A percentile compares a stretch with the other conserved stretches of the same genome.
phyloP scores from a whole-genome alignment of 2,888 invertebrate genomes.

The Oscheius myriophilus region DNA sequence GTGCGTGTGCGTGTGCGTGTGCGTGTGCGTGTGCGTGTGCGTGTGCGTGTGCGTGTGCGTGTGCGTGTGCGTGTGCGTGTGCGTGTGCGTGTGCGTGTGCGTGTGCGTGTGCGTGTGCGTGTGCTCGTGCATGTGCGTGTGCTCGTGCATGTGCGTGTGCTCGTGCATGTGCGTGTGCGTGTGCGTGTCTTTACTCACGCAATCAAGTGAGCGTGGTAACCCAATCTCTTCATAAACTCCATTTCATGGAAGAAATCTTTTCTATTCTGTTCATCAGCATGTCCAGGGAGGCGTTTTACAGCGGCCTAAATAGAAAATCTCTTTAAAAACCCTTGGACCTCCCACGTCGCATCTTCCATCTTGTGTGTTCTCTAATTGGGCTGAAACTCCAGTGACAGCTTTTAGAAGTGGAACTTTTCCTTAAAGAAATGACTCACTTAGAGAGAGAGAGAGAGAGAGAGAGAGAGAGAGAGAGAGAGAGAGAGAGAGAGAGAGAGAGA shows the following conservation, averaged over 20 bases:
- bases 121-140: too few species aligned
- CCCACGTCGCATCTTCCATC: constrained; percentile 38
- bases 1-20: too few species aligned
- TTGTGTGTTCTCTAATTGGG: constrained; percentile 37
- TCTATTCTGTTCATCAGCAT: constrained; percentile 56
- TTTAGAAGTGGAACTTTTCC: constrained; percentile 44
- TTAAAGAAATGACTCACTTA: too few species aligned
- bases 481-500: not conserved
- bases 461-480: too few species aligned
- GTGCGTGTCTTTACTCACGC: constrained; percentile 26
- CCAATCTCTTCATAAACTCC: constrained; percentile 62
- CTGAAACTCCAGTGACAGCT: constrained; percentile 37
- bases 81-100: too few species aligned
- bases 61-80: too few species aligned
- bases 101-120: too few species aligned
- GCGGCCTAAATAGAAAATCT: constrained; percentile 36
- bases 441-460: too few species aligned
- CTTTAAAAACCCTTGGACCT: not conserved
- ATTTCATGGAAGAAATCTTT: constrained; percentile 62
- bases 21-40: too few species aligned
- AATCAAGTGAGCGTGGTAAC: constrained; percentile 57
- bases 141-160: too few species aligned
- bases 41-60: too few species aligned
- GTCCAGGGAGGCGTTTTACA: constrained; percentile 58
- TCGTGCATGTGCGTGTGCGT: too few species aligned